phyloP scores from a whole-genome alignment of 2,113 vertebrate species.

The Podarcis muralis region DNA sequence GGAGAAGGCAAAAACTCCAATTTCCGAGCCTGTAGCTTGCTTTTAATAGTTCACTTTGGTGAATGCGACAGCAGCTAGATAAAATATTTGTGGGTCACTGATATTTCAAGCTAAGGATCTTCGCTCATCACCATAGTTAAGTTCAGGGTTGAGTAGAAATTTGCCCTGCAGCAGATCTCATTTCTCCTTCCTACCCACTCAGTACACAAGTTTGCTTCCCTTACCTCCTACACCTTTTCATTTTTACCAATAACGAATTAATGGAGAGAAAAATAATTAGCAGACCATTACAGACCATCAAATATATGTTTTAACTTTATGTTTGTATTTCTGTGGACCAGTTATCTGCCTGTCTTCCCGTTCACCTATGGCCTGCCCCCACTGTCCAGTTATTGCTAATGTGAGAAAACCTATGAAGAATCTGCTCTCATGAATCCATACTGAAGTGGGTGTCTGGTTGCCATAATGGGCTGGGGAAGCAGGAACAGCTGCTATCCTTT shows the following conservation, averaged over 20 bases:
- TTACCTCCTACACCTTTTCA: not conserved
- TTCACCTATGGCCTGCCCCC: not conserved
- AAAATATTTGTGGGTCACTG: not conserved
- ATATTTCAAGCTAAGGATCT: not conserved
- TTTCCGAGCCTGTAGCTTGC: not conserved
- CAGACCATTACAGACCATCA: not conserved
- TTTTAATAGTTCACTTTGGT: not conserved
- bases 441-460: conserved; percentile 20
- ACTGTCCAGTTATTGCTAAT: no score
- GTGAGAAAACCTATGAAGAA: conserved; percentile 23
- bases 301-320: not conserved
- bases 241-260: not conserved
- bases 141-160: not conserved
- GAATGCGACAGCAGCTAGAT: not conserved
- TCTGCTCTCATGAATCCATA: conserved; percentile 37
- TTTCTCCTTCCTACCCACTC: not conserved
- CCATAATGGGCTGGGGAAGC: not conserved
- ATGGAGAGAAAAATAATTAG: not conserved
- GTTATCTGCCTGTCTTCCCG: conserved; percentile 3
- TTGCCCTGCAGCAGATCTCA: not conserved
- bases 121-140: not conserved
- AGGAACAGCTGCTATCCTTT: not conserved
- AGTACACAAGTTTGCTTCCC: not conserved
- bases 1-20: not conserved
- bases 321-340: not conserved